Evolutionary conservation across 2,888 invertebrate genomes (phyloP).

Genomic region (Nomada ferruginata): DNA sequence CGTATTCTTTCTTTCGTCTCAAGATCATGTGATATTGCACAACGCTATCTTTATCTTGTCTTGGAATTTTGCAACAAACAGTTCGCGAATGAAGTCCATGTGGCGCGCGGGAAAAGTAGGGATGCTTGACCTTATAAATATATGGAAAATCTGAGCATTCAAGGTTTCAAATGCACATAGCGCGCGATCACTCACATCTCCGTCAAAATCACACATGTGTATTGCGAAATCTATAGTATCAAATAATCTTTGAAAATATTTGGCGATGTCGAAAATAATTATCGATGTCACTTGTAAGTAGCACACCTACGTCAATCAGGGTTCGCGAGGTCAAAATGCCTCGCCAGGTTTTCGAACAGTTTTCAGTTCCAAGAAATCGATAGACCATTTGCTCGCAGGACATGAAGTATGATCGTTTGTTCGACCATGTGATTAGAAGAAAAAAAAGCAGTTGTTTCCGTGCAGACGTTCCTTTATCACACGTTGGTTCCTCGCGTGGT

Average conservation of each 20-base stretch:
- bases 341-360: no score
- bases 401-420: neutral
- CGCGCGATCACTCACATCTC: neutral
- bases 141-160: no score
- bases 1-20: neutral
- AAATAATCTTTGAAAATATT: no score
- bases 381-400: no score
- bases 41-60: constrained; percentile 14
- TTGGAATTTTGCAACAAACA: constrained; percentile 1
- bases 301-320: neutral
- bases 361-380: no score
- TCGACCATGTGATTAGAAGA: neutral
- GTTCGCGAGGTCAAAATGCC: neutral
- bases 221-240: neutral
- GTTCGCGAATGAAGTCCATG: neutral
- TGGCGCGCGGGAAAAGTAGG: no score
- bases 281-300: neutral
- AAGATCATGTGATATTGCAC: constrained; percentile 7
- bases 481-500: constrained; percentile 22
- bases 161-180: neutral
- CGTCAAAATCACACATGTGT: neutral
- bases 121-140: no score
- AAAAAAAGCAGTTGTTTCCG: constrained; percentile 27
- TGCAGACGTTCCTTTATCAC: constrained; percentile 13
- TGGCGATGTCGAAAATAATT: neutral